These are phyloP conservation scores for Limosa lapponica DNA, from an alignment of 2,797 vertebrate species.

Conservation along the genomic window DNA sequence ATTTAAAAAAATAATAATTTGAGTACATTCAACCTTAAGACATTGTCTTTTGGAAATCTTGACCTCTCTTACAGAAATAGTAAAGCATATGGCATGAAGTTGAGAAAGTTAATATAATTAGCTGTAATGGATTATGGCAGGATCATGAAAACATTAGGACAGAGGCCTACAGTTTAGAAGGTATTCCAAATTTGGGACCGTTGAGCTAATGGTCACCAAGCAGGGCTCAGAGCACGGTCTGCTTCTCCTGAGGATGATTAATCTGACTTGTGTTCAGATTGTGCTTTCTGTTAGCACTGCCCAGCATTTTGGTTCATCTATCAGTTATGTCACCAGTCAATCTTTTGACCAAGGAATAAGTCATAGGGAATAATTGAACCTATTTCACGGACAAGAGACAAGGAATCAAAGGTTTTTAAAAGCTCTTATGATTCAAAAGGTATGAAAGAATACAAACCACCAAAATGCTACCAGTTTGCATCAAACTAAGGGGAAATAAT, in stretches of 20 bases:
- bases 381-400: not conserved
- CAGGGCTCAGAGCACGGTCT: not conserved
- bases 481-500: not conserved
- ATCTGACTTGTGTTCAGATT: not conserved
- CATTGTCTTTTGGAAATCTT: not conserved
- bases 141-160: not conserved
- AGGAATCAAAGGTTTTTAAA: not conserved
- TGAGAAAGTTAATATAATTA: slow-evolving; percentile 21
- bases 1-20: not conserved
- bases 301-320: not conserved
- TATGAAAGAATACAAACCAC: not conserved
- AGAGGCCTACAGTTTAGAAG: not conserved
- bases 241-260: not conserved
- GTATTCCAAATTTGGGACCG: not conserved
- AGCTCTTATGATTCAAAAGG: not conserved
- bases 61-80: not conserved
- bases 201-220: not conserved
- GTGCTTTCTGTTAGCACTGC: not conserved
- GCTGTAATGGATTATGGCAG: not conserved
- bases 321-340: not conserved
- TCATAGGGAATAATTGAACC: not conserved
- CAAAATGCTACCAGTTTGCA: not conserved
- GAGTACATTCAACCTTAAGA: not conserved
- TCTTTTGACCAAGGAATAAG: not conserved
- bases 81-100: not conserved